Evolutionary conservation across 2,113 vertebrate genomes (phyloP).

Genomic region (Australoheros scitulus): DNA sequence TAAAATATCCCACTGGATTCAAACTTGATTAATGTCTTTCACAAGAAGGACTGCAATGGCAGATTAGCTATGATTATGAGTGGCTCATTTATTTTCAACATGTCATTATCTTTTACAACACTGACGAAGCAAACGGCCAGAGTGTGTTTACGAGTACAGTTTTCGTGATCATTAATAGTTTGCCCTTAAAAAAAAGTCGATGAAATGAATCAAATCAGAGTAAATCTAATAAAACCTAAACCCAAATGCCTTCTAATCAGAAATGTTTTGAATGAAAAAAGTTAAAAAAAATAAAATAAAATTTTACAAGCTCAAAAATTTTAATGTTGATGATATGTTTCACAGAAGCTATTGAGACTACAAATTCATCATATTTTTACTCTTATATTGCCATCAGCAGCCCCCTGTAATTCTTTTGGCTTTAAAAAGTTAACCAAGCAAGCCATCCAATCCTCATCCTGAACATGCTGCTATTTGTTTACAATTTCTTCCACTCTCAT

Average conservation of each 20-base stretch:
- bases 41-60: slow-evolving; percentile 74
- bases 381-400: background rate
- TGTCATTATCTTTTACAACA: slow-evolving; percentile 80
- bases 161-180: slow-evolving; percentile 63
- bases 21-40: slow-evolving; percentile 77
- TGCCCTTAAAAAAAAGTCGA: background rate
- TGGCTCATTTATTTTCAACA: slow-evolving; percentile 79
- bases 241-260: background rate
- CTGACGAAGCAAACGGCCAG: slow-evolving; percentile 70
- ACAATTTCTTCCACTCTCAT: background rate
- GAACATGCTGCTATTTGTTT: background rate
- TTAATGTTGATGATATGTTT: background rate
- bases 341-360: background rate
- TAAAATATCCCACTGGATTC: slow-evolving; percentile 71
- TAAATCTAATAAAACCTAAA: background rate
- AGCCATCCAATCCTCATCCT: background rate
- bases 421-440: background rate
- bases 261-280: background rate
- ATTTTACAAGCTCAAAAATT: background rate
- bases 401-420: background rate
- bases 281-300: background rate
- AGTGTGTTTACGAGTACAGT: slow-evolving; percentile 52
- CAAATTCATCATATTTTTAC: background rate
- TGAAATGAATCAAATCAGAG: background rate
- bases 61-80: slow-evolving; percentile 78